Conservation (phyloP, 2,113 vertebrate species). For the Zosterops japonicus region DNA sequence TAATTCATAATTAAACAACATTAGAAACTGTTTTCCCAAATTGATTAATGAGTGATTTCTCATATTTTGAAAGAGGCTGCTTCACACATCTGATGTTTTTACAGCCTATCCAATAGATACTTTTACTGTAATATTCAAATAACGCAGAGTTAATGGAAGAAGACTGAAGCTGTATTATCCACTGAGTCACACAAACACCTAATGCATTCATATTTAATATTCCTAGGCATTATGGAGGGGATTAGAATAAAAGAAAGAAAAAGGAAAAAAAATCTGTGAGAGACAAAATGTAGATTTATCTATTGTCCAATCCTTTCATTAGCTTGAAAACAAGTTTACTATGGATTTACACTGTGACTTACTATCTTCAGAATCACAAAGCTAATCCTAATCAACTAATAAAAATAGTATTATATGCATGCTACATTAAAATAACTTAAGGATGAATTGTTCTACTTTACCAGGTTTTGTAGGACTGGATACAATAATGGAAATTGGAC, state of each 20-base stretch:
- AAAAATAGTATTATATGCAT: not conserved
- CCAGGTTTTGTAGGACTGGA: constrained; percentile 43
- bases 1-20: not conserved
- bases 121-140: not conserved
- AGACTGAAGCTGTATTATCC: not conserved
- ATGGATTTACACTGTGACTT: not conserved
- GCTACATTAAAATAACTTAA: constrained; percentile 40
- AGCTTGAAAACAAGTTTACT: not conserved
- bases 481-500: constrained; percentile 64
- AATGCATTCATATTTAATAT: not conserved
- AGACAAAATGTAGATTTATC: not conserved
- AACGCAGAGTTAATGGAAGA: not conserved
- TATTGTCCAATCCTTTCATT: not conserved
- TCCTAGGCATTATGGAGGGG: not conserved
- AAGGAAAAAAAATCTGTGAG: not conserved
- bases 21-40: not conserved
- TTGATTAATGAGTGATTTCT: not conserved
- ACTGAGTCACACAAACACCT: not conserved
- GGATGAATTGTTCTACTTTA: constrained; percentile 33
- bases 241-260: not conserved
- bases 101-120: not conserved
- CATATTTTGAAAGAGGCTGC: not conserved
- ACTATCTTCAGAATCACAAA: not conserved
- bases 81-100: not conserved
- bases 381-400: not conserved